These are phyloP conservation scores for Ctenosaura bakeri DNA, from an alignment of 2,797 vertebrate genomes.

Conservation along the genomic window DNA sequence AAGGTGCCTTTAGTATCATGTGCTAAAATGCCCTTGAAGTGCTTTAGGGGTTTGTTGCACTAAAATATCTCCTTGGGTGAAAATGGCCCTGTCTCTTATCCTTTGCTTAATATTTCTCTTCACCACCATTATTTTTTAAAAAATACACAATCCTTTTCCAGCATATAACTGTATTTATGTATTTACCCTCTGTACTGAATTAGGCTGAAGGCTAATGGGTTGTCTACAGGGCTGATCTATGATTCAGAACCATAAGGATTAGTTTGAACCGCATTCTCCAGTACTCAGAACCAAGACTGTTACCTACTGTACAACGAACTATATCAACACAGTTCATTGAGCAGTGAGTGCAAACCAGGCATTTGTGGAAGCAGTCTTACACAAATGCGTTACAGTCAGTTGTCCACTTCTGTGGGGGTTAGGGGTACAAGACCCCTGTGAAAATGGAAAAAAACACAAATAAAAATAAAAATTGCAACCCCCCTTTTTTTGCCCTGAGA, in stretches of 20 bases:
- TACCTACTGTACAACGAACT: not conserved
- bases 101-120: not conserved
- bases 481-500: too few relatives aligned
- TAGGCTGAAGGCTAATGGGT: not conserved
- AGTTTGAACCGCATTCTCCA: not conserved
- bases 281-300: not conserved
- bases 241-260: not conserved
- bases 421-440: too few relatives aligned
- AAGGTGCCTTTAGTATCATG: not conserved
- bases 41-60: conserved; percentile 8
- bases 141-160: not conserved
- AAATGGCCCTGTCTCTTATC: not conserved
- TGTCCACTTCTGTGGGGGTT: too few relatives aligned
- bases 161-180: not conserved
- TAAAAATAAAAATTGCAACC: too few relatives aligned
- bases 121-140: not conserved
- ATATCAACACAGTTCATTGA: not conserved
- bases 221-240: not conserved
- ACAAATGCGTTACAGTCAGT: too few relatives aligned
- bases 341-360: not conserved
- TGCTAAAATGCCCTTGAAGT: conserved; percentile 3
- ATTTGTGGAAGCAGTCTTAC: too few relatives aligned
- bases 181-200: not conserved
- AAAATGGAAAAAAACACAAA: too few relatives aligned
- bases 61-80: not conserved